A percentile compares a stretch with the other conserved stretches of the same genome.
Evolutionary conservation across 1,140 invertebrate species (phyloP).

Genomic region (Antheraea pernyi): DNA sequence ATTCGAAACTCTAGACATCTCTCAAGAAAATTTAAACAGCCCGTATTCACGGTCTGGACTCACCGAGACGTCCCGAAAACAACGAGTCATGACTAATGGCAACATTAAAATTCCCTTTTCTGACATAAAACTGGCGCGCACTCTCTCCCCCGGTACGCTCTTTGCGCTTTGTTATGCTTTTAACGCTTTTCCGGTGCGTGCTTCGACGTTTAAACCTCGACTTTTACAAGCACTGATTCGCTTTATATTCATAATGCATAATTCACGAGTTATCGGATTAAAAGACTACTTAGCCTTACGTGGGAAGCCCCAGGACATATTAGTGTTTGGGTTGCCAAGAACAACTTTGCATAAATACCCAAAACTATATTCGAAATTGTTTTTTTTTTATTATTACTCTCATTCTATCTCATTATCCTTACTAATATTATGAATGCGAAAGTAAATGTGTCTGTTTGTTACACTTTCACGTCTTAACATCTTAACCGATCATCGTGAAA

Average conservation of each 20-base stretch:
- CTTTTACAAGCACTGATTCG: not conserved
- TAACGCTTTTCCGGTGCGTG: not conserved
- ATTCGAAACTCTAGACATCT: not conserved
- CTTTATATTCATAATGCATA: not conserved
- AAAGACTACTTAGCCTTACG: not conserved
- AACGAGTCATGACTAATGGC: conserved; percentile 3
- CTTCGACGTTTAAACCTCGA: not conserved
- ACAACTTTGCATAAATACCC: not conserved
- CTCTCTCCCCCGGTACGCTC: not conserved
- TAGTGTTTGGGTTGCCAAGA: not conserved
- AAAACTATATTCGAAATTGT: not conserved
- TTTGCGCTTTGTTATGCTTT: conserved; percentile 2
- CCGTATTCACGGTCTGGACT: not conserved
- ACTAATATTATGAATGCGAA: no score
- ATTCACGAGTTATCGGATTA: not conserved
- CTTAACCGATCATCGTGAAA: no score
- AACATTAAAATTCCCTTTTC: not conserved
- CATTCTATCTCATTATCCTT: no score
- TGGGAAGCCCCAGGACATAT: not conserved
- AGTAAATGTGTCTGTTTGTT: no score
- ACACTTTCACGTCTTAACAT: no score
- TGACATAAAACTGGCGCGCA: not conserved
- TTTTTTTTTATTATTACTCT: no score
- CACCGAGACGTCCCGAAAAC: not conserved
- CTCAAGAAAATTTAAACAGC: not conserved